phyloP scores from a whole-genome alignment of 2,888 invertebrate genomes.

The Orchesella flavescens region DNA sequence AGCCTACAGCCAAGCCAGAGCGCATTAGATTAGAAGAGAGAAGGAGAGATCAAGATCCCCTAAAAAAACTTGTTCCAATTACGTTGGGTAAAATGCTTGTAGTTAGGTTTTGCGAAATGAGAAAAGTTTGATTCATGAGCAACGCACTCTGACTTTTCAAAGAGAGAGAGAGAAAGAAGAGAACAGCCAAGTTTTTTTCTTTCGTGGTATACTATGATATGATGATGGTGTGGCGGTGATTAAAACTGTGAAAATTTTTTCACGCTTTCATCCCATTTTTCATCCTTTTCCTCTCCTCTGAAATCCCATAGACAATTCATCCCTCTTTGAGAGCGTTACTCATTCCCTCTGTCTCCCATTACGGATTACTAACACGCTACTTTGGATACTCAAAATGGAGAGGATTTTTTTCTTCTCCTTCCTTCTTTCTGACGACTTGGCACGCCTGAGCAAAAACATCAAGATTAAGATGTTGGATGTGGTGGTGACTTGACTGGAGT shows the following conservation, averaged over 20 bases:
- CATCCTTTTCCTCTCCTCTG: not conserved
- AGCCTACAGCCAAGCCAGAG: not conserved
- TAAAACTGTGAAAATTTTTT: constrained; percentile 30
- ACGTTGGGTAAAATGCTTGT: constrained; percentile 4
- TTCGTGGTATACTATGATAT: too few relatives aligned
- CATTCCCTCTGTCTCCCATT: not conserved
- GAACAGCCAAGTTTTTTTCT: too few relatives aligned
- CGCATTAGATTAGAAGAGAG: too few relatives aligned
- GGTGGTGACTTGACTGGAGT: not conserved
- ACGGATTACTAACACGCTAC: not conserved
- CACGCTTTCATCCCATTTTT: constrained; percentile 26
- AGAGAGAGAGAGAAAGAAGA: constrained; percentile 5
- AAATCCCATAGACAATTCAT: constrained; percentile 23
- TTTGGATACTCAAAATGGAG: too few relatives aligned
- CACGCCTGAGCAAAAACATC: constrained; percentile 15
- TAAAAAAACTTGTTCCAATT: constrained; percentile 48
- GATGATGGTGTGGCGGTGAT: not conserved
- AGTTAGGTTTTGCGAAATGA: constrained; percentile 26
- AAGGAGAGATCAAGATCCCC: too few relatives aligned
- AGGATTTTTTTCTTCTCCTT: not conserved
- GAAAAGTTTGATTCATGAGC: constrained; percentile 51
- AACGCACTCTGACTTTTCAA: constrained; percentile 34
- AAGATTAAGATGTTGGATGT: constrained; percentile 24
- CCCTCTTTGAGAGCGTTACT: not conserved
- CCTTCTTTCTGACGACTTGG: too few relatives aligned